Evolutionary conservation across 2,113 vertebrate species (phyloP).

Genomic region (Myiopsitta monachus): DNA sequence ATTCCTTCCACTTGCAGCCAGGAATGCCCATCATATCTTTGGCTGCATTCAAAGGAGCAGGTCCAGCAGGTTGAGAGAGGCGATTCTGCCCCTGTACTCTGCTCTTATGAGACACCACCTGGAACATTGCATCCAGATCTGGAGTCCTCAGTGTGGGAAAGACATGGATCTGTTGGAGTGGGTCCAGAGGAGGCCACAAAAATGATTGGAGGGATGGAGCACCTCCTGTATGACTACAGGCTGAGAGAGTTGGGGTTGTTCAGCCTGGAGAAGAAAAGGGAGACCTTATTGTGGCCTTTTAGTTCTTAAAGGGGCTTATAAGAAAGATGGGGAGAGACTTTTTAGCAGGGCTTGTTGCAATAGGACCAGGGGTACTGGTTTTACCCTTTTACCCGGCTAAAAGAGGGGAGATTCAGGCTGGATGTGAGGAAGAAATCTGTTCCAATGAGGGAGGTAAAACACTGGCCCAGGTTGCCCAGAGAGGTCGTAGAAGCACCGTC

Average conservation of each 20-base stretch:
- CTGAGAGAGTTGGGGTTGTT: neutral
- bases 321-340: neutral
- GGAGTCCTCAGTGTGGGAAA: neutral
- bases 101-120: neutral
- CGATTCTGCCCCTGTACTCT: neutral
- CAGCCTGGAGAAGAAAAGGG: neutral
- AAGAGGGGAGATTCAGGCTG: neutral
- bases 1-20: neutral
- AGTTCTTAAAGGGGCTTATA: neutral
- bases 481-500: neutral
- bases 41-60: neutral
- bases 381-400: neutral
- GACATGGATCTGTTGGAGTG: neutral
- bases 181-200: neutral
- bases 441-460: neutral
- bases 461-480: neutral
- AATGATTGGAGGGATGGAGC: neutral
- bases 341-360: neutral
- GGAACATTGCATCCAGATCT: neutral
- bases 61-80: neutral
- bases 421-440: neutral
- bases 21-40: neutral
- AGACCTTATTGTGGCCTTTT: neutral
- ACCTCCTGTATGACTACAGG: neutral
- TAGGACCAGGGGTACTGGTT: neutral